Evolutionary conservation across 1,140 invertebrate genomes (phyloP).

Genomic region (Dryas iulia): DNA sequence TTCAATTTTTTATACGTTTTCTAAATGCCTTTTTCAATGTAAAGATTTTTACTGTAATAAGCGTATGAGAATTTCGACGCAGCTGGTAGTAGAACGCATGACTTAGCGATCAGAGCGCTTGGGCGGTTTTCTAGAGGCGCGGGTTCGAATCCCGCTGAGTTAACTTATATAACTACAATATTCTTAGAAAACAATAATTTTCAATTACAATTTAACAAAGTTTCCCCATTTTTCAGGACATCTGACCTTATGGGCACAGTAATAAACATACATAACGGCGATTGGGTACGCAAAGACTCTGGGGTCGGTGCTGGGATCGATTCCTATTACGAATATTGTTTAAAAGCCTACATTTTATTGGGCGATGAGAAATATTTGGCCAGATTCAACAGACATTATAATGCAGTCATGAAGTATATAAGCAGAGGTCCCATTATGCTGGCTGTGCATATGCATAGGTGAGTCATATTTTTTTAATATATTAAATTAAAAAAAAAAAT

Average conservation of each 20-base stretch:
- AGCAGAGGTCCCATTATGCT: constrained; percentile 96
- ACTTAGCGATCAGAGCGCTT: no score
- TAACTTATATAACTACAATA: no score
- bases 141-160: no score
- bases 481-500: no score
- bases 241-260: constrained; percentile 97
- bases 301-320: constrained; percentile 99
- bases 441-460: constrained; percentile 98
- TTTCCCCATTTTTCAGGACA: constrained; percentile 77
- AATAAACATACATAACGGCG: constrained; percentile 97
- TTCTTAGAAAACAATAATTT: no score
- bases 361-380: constrained; percentile 95
- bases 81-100: no score
- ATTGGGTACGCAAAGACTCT: constrained; percentile 97
- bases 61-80: no score
- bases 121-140: no score
- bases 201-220: not conserved
- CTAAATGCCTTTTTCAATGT: no score
- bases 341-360: constrained; percentile 94
- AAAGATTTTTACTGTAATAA: no score
- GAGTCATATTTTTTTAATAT: no score
- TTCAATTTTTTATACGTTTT: no score
- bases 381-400: constrained; percentile 97
- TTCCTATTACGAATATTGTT: constrained; percentile 98
- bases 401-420: constrained; percentile 99